These are phyloP conservation scores for Lasioglossum malachurum DNA, from an alignment of 2,888 invertebrate genomes.

Conservation along the genomic window DNA sequence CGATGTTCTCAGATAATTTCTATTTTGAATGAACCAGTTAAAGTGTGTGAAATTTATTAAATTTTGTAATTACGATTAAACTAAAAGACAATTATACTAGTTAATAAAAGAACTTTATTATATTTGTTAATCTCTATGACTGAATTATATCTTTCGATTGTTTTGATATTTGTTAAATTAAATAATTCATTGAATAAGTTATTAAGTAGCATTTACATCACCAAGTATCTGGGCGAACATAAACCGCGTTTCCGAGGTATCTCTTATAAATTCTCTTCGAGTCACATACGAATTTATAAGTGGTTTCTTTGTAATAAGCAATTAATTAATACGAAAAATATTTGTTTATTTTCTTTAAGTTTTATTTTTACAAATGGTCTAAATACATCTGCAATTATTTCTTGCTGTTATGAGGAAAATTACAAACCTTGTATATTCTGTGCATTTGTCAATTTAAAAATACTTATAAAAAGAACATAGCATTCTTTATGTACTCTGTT, in stretches of 20 bases:
- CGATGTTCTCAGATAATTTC: neutral
- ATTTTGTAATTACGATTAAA: constrained; percentile 4
- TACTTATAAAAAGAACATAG: constrained; percentile 32
- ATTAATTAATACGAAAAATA: constrained; percentile 15
- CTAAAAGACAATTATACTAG: neutral
- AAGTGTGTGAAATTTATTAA: neutral
- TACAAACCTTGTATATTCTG: constrained; percentile 37
- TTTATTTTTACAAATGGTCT: constrained; percentile 18
- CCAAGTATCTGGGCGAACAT: constrained; percentile 10
- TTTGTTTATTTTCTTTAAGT: constrained; percentile 17
- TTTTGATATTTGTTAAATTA: neutral
- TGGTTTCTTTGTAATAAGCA: constrained; percentile 20
- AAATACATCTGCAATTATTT: constrained; percentile 10
- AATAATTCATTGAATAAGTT: neutral
- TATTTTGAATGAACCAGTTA: neutral
- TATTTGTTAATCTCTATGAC: neutral
- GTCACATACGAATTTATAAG: neutral
- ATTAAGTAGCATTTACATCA: constrained; percentile 9
- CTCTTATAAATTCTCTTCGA: constrained; percentile 18
- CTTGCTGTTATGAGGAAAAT: constrained; percentile 33
- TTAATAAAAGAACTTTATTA: neutral
- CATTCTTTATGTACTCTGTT: constrained; percentile 43
- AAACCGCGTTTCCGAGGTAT: neutral
- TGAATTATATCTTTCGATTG: neutral
- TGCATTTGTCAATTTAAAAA: constrained; percentile 46